Evolutionary conservation across 2,888 invertebrate genomes (phyloP).

Genomic region (Meteorus colon): DNA sequence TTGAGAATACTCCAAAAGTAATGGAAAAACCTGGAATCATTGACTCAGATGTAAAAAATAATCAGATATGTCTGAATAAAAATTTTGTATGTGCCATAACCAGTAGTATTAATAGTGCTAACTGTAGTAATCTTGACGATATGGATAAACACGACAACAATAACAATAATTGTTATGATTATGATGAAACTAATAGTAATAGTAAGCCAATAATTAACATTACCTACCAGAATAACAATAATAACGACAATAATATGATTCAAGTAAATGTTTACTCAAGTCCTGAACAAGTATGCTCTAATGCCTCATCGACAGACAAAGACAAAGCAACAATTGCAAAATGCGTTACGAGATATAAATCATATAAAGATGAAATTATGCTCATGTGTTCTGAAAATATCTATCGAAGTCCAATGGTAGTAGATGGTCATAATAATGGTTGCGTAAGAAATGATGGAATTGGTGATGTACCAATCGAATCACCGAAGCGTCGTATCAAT

Average conservation of each 20-base stretch:
- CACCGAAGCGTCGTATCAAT: neutral
- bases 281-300: constrained; percentile 65
- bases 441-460: neutral
- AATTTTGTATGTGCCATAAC: constrained; percentile 68
- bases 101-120: constrained; percentile 52
- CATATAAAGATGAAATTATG: constrained; percentile 57
- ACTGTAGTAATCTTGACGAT: neutral
- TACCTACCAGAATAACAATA: constrained; percentile 1
- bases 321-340: constrained; percentile 71
- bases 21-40: constrained; percentile 31
- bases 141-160: neutral
- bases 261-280: constrained; percentile 54
- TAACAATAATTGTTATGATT: neutral
- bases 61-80: constrained; percentile 50
- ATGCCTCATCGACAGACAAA: constrained; percentile 60
- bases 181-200: neutral
- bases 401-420: constrained; percentile 48
- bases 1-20: constrained; percentile 26
- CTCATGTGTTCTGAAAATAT: constrained; percentile 59
- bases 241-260: constrained; percentile 25
- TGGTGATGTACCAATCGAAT: constrained; percentile 49
- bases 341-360: constrained; percentile 69
- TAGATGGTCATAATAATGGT: neutral
- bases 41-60: constrained; percentile 17
- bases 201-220: neutral